Evolutionary conservation across 2,797 vertebrate species (phyloP), one percentile per base, ranked within the genome.

Genomic region (Numenius phaeopus): DNA sequence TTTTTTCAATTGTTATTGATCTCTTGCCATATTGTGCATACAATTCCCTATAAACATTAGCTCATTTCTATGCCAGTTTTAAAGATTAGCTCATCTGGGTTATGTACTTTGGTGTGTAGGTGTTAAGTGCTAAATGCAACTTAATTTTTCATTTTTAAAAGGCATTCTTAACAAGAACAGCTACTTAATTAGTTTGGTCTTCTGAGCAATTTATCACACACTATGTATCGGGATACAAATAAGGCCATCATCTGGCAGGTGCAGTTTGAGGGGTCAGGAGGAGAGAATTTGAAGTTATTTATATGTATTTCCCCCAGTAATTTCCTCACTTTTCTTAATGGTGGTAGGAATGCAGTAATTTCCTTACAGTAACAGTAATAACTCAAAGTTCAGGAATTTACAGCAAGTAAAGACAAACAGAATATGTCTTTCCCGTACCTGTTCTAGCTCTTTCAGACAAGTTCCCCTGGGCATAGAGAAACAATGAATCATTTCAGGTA

Each of bases 41-140:
- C 72, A 97, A 86, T 97, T 94, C 97, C 93, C 95, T 90, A 87
- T 97, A 94, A 98, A 94, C 94, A 97, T 98, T 97, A 98, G 94
- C 92, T 98, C 98, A 98, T 95, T 98, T 98, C 90, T 94, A 83
- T 7, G 3, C 73, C 67, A 82, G 83, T 96, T 89, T 96, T 96
- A 66, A 93, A 96, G 90, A 96, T 98, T 97, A 98, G 91, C 90
- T 98, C 98, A 97, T 98, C 91, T 97, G 83, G 93, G 73, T 89
- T 97, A 85, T 96, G 80, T 77, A 93, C 87, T 98, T 97, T 54
- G 75, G 93, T 97, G 91, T 40, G 40, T 96, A 98, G 97, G 94
- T 98, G 96, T 76, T 97, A 97, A 98, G 94, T 97, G 96, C 62
- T 97, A 96, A 98, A 92, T 90, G 85, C 83, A 88, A 87, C 62